These are phyloP conservation scores for Pandion haliaetus DNA, from an alignment of 2,113 vertebrate species.

Conservation along the genomic window DNA sequence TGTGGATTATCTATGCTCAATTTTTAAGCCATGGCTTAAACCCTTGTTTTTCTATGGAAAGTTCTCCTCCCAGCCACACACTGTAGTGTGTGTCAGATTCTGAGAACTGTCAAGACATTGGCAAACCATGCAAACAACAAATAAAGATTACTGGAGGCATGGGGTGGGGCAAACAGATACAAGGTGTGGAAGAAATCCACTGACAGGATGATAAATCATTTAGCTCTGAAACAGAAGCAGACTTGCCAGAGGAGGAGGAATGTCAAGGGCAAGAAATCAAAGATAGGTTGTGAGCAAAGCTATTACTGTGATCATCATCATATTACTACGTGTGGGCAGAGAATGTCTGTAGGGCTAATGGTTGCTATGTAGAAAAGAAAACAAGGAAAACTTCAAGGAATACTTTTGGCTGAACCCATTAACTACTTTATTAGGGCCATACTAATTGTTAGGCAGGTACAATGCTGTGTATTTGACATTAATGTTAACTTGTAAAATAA, in stretches of 20 bases:
- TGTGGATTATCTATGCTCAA: neutral
- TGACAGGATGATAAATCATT: slow-evolving; percentile 26
- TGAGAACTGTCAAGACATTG: neutral
- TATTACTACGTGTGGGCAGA: neutral
- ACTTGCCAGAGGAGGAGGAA: neutral
- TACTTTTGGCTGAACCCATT: neutral
- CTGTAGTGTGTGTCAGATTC: neutral
- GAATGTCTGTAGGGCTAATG: neutral
- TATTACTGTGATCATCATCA: neutral
- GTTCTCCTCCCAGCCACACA: neutral
- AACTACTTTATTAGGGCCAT: neutral
- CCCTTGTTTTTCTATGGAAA: neutral
- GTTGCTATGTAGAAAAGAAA: neutral
- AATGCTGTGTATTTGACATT: neutral
- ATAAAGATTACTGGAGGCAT: neutral
- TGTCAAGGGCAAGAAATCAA: slow-evolving; percentile 42
- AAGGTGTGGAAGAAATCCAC: neutral
- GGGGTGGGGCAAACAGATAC: neutral
- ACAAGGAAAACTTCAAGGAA: neutral
- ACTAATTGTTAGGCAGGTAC: neutral
- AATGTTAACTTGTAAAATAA: neutral
- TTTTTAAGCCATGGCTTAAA: neutral
- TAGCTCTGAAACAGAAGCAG: slow-evolving; percentile 7
- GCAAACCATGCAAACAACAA: neutral
- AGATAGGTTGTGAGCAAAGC: neutral